Conservation (phyloP, 2,797 vertebrate species). For the Ciconia nigra region DNA sequence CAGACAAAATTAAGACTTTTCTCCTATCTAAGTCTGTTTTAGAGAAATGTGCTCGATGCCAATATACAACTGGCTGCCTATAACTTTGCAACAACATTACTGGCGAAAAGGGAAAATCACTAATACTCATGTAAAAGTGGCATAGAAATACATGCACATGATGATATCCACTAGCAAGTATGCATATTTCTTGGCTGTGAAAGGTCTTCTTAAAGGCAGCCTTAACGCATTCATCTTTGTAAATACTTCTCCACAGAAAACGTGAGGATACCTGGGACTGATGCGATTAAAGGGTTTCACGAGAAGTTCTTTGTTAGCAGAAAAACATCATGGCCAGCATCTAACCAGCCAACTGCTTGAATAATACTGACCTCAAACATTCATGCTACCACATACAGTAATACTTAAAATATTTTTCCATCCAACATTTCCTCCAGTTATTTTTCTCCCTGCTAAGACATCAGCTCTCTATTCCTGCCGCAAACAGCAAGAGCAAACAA, state of each 20-base stretch:
- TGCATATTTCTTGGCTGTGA: background rate
- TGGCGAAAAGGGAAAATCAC: background rate
- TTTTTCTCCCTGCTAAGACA: background rate
- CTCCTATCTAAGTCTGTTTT: background rate
- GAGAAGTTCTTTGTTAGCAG: background rate
- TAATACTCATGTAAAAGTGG: background rate
- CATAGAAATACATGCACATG: accelerated
- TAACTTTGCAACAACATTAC: background rate
- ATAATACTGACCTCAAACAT: background rate
- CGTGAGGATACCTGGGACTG: background rate
- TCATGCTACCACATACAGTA: background rate
- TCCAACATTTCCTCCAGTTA: background rate
- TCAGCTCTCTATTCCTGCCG: background rate
- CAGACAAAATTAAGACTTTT: background rate
- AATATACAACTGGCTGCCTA: background rate
- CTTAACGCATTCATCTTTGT: background rate
- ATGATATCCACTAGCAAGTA: background rate
- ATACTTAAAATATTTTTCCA: background rate
- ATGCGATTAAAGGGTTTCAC: background rate
- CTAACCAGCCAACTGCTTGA: background rate
- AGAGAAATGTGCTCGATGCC: background rate
- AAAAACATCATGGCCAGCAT: background rate
- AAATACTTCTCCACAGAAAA: background rate
- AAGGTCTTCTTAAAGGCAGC: background rate
- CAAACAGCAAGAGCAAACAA: background rate